A percentile compares a stretch with the other conserved stretches of the same genome.
These are phyloP conservation scores for Metellina segmentata DNA, from an alignment of 2,888 invertebrate species.

Conservation along the genomic window DNA sequence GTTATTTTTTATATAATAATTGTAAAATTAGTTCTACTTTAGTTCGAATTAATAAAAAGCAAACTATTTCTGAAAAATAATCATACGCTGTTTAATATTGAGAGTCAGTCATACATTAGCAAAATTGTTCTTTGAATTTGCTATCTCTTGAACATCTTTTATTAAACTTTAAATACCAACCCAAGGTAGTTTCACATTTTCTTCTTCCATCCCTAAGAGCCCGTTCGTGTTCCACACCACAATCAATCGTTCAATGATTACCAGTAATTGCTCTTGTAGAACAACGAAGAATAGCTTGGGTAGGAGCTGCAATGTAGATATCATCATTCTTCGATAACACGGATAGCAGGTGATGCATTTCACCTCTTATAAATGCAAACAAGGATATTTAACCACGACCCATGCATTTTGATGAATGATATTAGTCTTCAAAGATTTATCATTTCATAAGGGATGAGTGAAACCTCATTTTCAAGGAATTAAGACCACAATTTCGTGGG, in stretches of 20 bases:
- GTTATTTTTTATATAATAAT: no score
- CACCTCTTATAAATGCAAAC: background rate
- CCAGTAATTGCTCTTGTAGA: constrained; percentile 14
- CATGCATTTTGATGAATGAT: background rate
- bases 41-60: no score
- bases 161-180: no score
- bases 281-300: background rate
- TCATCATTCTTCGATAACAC: constrained; percentile 25
- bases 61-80: no score
- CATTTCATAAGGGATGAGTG: background rate
- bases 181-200: background rate
- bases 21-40: no score
- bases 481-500: background rate
- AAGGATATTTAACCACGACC: background rate
- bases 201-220: background rate
- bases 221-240: background rate
- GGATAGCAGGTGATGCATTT: background rate
- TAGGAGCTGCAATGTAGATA: background rate
- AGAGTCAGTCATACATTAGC: no score
- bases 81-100: no score
- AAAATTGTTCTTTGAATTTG: no score
- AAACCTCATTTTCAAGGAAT: background rate
- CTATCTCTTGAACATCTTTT: no score
- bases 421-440: background rate
- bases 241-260: constrained; percentile 7